A percentile compares a stretch with the other conserved stretches of the same genome.
These are phyloP conservation scores for Phataginus tricuspis DNA, from an alignment of 2,797 vertebrate genomes.

Conservation along the genomic window DNA sequence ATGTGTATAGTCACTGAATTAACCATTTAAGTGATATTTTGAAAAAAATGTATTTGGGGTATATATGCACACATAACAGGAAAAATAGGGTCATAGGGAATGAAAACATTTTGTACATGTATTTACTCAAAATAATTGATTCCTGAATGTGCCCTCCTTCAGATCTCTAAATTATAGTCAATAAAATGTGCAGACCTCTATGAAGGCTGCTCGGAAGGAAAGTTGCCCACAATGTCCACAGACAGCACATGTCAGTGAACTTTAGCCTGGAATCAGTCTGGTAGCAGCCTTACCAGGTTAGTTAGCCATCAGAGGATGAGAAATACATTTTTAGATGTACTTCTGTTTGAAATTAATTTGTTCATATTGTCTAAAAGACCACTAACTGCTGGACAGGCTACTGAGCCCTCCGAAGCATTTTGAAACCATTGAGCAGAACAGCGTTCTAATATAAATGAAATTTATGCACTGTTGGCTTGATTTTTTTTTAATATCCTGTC, in stretches of 20 bases:
- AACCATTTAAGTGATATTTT: background rate
- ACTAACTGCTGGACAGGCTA: rapidly evolving
- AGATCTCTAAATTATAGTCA: background rate
- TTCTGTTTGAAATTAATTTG: background rate
- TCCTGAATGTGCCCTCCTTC: background rate
- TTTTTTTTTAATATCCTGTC: background rate
- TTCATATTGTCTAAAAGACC: background rate
- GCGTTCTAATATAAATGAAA: background rate
- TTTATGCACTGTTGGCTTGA: background rate
- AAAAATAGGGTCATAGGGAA: background rate
- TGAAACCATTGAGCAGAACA: background rate
- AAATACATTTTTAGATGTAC: background rate
- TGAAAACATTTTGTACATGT: background rate
- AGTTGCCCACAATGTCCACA: background rate
- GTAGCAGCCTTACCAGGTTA: background rate
- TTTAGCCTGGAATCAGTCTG: background rate
- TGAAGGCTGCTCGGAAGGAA: rapidly evolving
- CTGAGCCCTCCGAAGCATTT: background rate
- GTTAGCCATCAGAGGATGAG: background rate
- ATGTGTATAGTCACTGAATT: background rate
- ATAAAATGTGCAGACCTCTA: too few species aligned
- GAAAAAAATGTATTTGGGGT: background rate
- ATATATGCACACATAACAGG: rapidly evolving
- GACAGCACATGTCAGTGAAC: background rate
- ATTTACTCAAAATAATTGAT: background rate